Base-by-base conservation (phyloP, 2,888 invertebrate genomes). In the Andricus curvator region DNA sequence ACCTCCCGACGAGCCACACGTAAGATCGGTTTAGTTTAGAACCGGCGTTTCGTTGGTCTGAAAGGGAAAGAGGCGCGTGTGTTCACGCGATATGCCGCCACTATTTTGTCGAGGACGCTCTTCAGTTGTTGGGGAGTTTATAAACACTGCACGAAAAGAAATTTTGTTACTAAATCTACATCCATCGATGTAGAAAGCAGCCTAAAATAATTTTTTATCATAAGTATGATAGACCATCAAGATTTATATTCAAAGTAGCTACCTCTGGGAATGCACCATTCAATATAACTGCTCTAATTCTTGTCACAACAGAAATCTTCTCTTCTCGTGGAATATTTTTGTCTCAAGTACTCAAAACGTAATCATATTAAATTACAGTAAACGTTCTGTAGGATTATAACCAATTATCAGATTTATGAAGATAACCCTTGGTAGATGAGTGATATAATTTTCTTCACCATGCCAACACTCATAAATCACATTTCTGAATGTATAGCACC, bases 81-180 rank as follows among this genome's bases (percentile, higher is more conserved):
- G 74, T 74, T 74, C 74, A 74, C 74, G 74, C 74, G 74, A 74
- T 74, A 74, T 74, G 56, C 74, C 74, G 74, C 74, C 74, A 56
- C 74, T 33, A 17, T 74, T 74, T 51, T 33, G 56, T 74, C 33
- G 33, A 33, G n/a, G 56, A 74, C n/a, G 74, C 56, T 74, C 33
- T 56, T 56, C 56, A 56, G 33, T 51, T 74, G 56, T 74, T 56
- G n/a, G 56, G 37, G 17, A 51, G 56, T 13, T 74, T 74, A 33
- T 56, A 37, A 74, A 56, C 56, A 74, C 70, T 25, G 11, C 33
- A 56, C n/a, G 33, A 29, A 74, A 74, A 56, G 29, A 74, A 51
- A 51, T 33, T 1, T 51, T 33, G 37, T 74, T 56, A 29, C 33
- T 56, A 51, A 74, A 56, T 74, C 70, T 33, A 56, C 70, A 74